Base-by-base conservation (phyloP, 2,888 invertebrate genomes). In the Volucella bombylans region DNA sequence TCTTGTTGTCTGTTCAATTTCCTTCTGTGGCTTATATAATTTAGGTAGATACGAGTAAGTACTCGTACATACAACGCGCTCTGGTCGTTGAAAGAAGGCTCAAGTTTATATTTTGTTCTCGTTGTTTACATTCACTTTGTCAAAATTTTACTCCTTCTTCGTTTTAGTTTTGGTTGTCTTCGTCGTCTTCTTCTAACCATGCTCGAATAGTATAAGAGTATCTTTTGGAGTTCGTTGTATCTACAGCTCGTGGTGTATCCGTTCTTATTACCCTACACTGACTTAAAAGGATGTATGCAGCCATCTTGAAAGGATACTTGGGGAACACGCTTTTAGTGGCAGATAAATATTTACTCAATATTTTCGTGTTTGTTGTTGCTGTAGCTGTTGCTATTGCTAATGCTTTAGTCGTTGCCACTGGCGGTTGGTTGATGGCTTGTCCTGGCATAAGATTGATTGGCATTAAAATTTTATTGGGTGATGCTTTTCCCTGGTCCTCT, bases 1-100 rank as follows among this genome's bases (percentile, higher is more conserved):
- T 85, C 80, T 85, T 85, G 85, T 85, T 85, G 85, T 85, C 85
- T 80, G 76, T 85, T 81, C 85, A 85, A 85, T 85, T 85, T 85
- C 85, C 85, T 67, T 81, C 67, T 85, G 85, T 85, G 85, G 85
- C 62, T 85, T 81, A 77, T 81, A 80, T 85, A 81, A 85, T 85
- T 85, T 85, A 85, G 73, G 73, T 54, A 18, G 4, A 6, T 31
- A 31, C 31, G 31, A 31, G 31, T 31, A 31, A 23, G 31, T 31
- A 23, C 23, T 1, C 23, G 3, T 23, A 31, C 31, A 31, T 31
- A 31, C 31, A 31, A 0, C 31, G 6, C 31, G 31, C 6, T 31
- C 31, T 31, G 31, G 31, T 31, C 31, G 31, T 31, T 31, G 62
- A 69, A 54, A 52, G 57, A 71, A 73, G 82, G 79, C 79, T 83